phyloP scores from a whole-genome alignment of 2,888 invertebrate species.

The Lordiphosa andalusiaca region DNA sequence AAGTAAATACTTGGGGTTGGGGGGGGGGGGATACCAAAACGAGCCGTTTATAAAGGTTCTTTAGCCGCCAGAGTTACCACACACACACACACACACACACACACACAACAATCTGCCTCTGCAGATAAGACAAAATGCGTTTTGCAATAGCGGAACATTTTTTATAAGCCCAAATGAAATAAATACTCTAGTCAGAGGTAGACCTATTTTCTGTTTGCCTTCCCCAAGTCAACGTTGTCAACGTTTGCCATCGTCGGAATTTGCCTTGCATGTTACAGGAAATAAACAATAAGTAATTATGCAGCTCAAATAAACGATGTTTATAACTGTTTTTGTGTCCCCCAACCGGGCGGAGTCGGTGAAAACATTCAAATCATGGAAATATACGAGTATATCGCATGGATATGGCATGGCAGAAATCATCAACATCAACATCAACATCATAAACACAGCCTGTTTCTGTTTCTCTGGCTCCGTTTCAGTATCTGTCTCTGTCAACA shows the following conservation, averaged over 20 bases:
- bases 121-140: conserved; percentile 62
- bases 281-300: conserved; percentile 67
- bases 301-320: conserved; percentile 43
- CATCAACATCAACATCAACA: conserved; percentile 58
- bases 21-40: no score
- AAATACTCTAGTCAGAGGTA: conserved; percentile 20
- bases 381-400: conserved; percentile 28
- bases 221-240: conserved; percentile 31
- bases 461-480: conserved; percentile 9
- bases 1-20: neutral
- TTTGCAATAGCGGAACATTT: conserved; percentile 58
- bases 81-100: neutral
- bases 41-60: conserved; percentile 3
- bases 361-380: conserved; percentile 11
- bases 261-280: conserved; percentile 65
- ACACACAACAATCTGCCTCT: neutral
- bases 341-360: neutral
- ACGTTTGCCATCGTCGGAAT: conserved; percentile 35
- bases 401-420: conserved; percentile 43
- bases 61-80: conserved; percentile 13
- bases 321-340: conserved; percentile 41
- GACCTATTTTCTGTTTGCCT: conserved; percentile 48
- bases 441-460: conserved; percentile 36
- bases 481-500: conserved; percentile 45
- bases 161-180: conserved; percentile 37